Conservation (phyloP, 2,113 vertebrate genomes). For the Zosterops hypoxanthus region DNA sequence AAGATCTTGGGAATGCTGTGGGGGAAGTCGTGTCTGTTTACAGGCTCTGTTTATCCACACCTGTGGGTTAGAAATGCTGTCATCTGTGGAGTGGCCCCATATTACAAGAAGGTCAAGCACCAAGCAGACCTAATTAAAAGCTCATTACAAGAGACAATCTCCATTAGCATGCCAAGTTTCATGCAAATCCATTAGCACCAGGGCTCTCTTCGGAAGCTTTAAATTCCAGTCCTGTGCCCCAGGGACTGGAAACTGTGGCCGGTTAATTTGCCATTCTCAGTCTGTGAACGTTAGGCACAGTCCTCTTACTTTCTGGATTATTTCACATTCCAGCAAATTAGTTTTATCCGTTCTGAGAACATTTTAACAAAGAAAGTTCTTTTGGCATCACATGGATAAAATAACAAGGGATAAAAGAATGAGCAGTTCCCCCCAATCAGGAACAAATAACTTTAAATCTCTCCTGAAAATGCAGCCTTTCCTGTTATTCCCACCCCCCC, state of each 20-base stretch:
- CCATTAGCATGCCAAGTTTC: constrained; percentile 74
- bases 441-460: constrained; percentile 76
- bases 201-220: constrained; percentile 63
- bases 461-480: constrained; percentile 66
- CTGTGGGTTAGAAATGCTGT: constrained; percentile 43
- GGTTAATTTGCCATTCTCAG: constrained; percentile 67
- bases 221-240: constrained; percentile 69
- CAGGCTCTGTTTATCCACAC: constrained; percentile 14
- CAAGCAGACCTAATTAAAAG: constrained; percentile 78
- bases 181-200: constrained; percentile 73
- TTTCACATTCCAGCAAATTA: constrained; percentile 80
- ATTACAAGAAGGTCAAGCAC: constrained; percentile 77
- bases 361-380: constrained; percentile 77
- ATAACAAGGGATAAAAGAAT: constrained; percentile 73
- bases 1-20: neutral
- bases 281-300: constrained; percentile 71
- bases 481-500: constrained; percentile 50
- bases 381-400: constrained; percentile 74
- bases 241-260: constrained; percentile 66
- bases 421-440: constrained; percentile 65
- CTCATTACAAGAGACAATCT: constrained; percentile 78
- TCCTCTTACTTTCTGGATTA: constrained; percentile 78
- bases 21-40: constrained; percentile 1
- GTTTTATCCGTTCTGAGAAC: constrained; percentile 77
- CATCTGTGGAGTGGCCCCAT: constrained; percentile 42